A percentile compares a stretch with the other conserved stretches of the same genome.
These are phyloP conservation scores for Acrobasis consociella DNA, from an alignment of 2,888 invertebrate genomes.

Conservation along the genomic window DNA sequence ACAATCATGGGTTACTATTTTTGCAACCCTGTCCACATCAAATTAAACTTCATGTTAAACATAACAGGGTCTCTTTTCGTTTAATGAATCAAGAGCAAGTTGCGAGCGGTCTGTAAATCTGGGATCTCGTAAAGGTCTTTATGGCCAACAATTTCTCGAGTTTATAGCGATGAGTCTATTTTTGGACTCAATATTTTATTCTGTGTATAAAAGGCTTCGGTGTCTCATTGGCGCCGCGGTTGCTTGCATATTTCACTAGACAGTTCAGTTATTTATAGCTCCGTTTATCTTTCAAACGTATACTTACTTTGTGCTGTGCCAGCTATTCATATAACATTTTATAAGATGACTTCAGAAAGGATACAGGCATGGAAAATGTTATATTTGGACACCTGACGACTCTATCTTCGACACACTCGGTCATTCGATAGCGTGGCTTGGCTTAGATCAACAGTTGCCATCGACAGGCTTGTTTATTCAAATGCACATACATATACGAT, in stretches of 20 bases:
- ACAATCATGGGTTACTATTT: slow-evolving; percentile 54
- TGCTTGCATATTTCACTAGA: slow-evolving; percentile 31
- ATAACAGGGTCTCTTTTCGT: slow-evolving; percentile 50
- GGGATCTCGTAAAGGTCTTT: slow-evolving; percentile 56
- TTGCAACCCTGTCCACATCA: slow-evolving; percentile 41
- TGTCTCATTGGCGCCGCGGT: slow-evolving; percentile 35
- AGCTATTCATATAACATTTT: slow-evolving; percentile 9
- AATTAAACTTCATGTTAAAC: slow-evolving; percentile 47
- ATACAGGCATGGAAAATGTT: slow-evolving; percentile 27
- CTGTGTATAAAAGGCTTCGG: slow-evolving; percentile 38
- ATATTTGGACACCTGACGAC: slow-evolving; percentile 71
- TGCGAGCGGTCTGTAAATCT: slow-evolving; percentile 47
- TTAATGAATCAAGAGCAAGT: slow-evolving; percentile 35
- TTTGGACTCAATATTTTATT: slow-evolving; percentile 50
- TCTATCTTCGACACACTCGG: slow-evolving; percentile 63
- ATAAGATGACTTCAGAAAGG: no score
- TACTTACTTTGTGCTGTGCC: slow-evolving; percentile 14
- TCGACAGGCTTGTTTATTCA: slow-evolving; percentile 77
- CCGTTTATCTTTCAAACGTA: slow-evolving; percentile 18
- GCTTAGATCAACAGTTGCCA: slow-evolving; percentile 74
- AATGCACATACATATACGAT: slow-evolving; percentile 67
- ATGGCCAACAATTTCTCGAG: slow-evolving; percentile 55
- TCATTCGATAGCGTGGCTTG: slow-evolving; percentile 65
- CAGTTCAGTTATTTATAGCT: slow-evolving; percentile 32
- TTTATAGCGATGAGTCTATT: slow-evolving; percentile 56